Percentiles rank a stretch among this genome's conserved stretches.
These are phyloP conservation scores for Macaria notata DNA, from an alignment of 2,888 invertebrate genomes.

Conservation along the genomic window DNA sequence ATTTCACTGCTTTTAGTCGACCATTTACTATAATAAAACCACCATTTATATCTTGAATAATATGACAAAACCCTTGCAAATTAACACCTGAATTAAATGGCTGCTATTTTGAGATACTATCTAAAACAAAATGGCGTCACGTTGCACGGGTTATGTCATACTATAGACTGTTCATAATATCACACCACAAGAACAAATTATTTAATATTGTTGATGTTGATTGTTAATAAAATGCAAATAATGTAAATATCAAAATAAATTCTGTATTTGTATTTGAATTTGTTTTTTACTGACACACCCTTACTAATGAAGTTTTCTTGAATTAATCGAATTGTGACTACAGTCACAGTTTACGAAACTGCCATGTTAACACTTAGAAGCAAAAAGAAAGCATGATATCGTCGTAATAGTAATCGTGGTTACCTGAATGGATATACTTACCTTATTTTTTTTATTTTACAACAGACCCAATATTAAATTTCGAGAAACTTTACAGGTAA, in stretches of 20 bases:
- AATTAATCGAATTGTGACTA: no score
- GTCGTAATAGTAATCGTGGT: no score
- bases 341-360: no score
- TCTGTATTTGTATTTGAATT: conserved; percentile 87
- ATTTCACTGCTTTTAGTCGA: conserved; percentile 71
- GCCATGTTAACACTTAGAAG: no score
- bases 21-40: conserved; percentile 57
- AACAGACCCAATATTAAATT: no score
- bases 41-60: conserved; percentile 58
- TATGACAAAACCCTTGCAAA: conserved; percentile 57
- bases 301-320: conserved; percentile 2
- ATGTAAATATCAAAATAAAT: conserved; percentile 87
- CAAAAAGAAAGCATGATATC: no score
- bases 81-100: conserved; percentile 17
- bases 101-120: conserved; percentile 47
- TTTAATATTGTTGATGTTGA: conserved; percentile 90
- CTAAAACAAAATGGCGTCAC: conserved; percentile 46
- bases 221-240: conserved; percentile 90
- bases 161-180: conserved; percentile 74
- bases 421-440: no score
- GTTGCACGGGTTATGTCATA: conserved; percentile 56
- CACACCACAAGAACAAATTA: conserved; percentile 81
- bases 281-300: conserved; percentile 52
- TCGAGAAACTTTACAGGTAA: no score
- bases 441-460: no score